Evolutionary conservation across 2,888 invertebrate genomes (phyloP), one percentile per base, ranked within the genome.

Genomic region (Hyppa rectilinea): DNA sequence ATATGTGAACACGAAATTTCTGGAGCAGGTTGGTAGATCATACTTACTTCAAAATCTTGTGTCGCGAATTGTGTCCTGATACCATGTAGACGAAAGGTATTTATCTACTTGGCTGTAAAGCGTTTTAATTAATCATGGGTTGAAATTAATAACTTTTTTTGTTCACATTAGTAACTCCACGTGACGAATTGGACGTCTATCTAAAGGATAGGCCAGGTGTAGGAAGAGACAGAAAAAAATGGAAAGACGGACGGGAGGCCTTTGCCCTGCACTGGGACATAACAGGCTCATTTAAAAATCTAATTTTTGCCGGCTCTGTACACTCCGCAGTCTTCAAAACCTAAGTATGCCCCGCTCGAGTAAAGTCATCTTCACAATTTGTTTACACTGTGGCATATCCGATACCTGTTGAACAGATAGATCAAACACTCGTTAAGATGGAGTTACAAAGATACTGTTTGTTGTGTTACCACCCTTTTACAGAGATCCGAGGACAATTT

Each of bases 371-470:
- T 86, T 77, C 80, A 83, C 79, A 85, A 89, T 88, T 87, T 91
- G 88, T 89, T 88, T 88, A 89, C 87, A 84, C 55, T 81, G 81
- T 78, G 85, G 84, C 85, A 85, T 76, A 84, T 86, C 80, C 81
- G 83, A 83, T 87, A 91, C 90, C 89, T 89, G 91, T 90, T 90
- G 88, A 85, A 69, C 78, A 67, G 56, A 75, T 79, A 81, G 84
- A 90, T 91, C 90, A 89, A 91, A 91, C 85, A 87, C 87, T 90
- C 88, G 88, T 92, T 88, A 84, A 77, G 59, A 60, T 63, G 65
- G 62, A 72, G 64, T 80, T 74, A 78, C 78, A 81, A 75, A 74
- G 66, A 74, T 67, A 64, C 80, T 66, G 72, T 66, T 61, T 66
- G 72, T 66, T 61, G 59, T 76, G 74, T 82, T 75, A 72, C 49